These are phyloP conservation scores for Axinella damicornis DNA, from an alignment of 37 sponge, comb jelly and placozoan species.

Conservation along the genomic window DNA sequence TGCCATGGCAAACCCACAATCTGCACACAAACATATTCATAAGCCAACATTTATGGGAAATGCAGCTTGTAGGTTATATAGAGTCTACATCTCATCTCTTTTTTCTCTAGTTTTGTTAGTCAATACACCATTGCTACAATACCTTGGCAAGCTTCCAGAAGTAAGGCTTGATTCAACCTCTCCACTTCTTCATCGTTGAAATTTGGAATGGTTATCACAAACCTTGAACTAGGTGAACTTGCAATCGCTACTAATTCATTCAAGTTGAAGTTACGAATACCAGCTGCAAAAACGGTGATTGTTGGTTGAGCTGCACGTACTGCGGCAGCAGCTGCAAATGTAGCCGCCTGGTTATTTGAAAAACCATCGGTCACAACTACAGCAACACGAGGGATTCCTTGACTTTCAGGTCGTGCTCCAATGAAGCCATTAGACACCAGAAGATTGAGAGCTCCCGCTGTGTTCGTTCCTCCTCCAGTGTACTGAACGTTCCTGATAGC, in stretches of 20 bases:
- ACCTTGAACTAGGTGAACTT: background rate
- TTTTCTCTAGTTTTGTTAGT: too few species aligned
- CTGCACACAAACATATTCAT: too few species aligned
- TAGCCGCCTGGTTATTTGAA: background rate
- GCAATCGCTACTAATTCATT: background rate
- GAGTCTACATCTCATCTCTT: too few species aligned
- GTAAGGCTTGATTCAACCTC: background rate
- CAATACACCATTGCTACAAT: background rate
- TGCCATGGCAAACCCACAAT: too few species aligned
- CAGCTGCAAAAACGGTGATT: background rate
- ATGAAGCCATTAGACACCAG: background rate
- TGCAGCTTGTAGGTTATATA: too few species aligned
- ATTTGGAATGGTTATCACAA: background rate
- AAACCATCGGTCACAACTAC: slow-evolving; percentile 7
- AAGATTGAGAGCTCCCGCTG: slow-evolving; percentile 1
- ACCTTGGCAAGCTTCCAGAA: background rate
- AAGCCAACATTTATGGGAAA: too few species aligned
- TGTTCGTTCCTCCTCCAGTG: background rate
- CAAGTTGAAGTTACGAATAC: background rate
- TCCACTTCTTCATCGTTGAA: background rate
- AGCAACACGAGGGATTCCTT: background rate
- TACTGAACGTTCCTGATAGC: background rate
- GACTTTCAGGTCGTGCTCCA: background rate
- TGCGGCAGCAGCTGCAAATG: slow-evolving; percentile 3
- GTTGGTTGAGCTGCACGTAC: background rate